phyloP scores from a whole-genome alignment of 2,888 invertebrate species.

The Drosophila parthenogenetica region DNA sequence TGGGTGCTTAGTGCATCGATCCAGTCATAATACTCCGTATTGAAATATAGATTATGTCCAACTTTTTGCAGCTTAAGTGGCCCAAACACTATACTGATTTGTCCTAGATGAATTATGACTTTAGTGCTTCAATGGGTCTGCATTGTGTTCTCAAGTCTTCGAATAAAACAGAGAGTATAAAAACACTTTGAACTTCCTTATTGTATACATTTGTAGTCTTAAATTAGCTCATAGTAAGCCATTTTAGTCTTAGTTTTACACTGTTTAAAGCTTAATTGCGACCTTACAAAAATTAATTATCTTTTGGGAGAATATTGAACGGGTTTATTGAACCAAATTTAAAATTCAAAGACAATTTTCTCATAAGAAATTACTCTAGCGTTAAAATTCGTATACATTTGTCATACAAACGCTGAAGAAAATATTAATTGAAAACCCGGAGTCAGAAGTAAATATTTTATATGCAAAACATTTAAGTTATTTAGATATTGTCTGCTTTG shows the following conservation, averaged over 20 bases:
- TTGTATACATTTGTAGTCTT: neutral
- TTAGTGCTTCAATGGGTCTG: neutral
- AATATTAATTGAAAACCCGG: neutral
- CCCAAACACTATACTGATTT: conserved; percentile 2
- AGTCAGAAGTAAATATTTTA: neutral
- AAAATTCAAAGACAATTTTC: neutral
- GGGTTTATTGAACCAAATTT: neutral
- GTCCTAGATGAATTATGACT: conserved; percentile 1
- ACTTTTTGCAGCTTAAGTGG: conserved; percentile 23
- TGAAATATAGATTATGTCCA: conserved; percentile 39
- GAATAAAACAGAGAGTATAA: too few species aligned
- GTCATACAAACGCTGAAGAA: neutral
- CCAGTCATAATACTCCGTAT: conserved; percentile 35
- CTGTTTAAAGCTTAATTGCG: neutral
- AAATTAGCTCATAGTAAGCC: neutral
- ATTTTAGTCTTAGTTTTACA: neutral
- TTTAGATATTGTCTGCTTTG: neutral
- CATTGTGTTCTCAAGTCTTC: neutral
- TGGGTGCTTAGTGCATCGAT: conserved; percentile 32
- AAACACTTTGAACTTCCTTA: neutral
- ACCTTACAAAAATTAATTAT: neutral
- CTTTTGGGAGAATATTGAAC: neutral
- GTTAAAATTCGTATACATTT: neutral
- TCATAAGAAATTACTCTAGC: neutral
- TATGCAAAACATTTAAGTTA: neutral